Base-by-base conservation (phyloP, 2,888 invertebrate genomes). In the Pseudococcus jackbeardsleyi region DNA sequence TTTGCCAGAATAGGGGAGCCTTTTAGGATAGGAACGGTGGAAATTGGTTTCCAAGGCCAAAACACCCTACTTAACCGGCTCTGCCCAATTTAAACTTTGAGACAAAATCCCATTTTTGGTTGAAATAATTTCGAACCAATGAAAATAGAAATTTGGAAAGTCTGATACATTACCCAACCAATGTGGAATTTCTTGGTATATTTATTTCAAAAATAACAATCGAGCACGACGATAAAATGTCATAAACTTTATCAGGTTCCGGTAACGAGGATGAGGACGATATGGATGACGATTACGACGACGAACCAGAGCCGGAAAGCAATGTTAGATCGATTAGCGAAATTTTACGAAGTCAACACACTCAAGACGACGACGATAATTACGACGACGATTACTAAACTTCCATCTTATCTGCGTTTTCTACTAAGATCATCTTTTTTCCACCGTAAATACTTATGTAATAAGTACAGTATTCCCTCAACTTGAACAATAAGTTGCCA, bases 361-460 rank as follows among this genome's bases (percentile, higher is more conserved):
- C 9, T 12, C 50, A 88, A 39, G 82, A 88, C 33, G 79, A 88
- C 4, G 88, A 88, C n/a, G 79, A 88, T 59, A 33, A 88, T 11
- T 79, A 88, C 50, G 88, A 82, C 26, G 79, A 88, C 22, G 88
- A 88, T 59, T 88, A 33, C 48, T 86, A 72, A 86, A 68, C 9
- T 68, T 26, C 12, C n/a, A 59, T 3, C 9, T 9, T 48, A 50
- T 50, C 15, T 50, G 0, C 2, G 11, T 0, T 19, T 64, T 22
- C 64, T 64, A 5, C n/a, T 3, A 19, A 50, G 15, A 50, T 50
- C 0, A 50, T 12, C n/a, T 50, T 50, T 12, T 4, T 50, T 11
- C 48, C 50, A 15, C 12, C 50, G n/a, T 50, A 50, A 33, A 33
- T 33, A 33, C 26, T 33, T 33, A 3, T 33, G 26, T 2, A 33